These are phyloP conservation scores for Sarcoramphus papa DNA, from an alignment of 2,797 vertebrate species.

Conservation along the genomic window DNA sequence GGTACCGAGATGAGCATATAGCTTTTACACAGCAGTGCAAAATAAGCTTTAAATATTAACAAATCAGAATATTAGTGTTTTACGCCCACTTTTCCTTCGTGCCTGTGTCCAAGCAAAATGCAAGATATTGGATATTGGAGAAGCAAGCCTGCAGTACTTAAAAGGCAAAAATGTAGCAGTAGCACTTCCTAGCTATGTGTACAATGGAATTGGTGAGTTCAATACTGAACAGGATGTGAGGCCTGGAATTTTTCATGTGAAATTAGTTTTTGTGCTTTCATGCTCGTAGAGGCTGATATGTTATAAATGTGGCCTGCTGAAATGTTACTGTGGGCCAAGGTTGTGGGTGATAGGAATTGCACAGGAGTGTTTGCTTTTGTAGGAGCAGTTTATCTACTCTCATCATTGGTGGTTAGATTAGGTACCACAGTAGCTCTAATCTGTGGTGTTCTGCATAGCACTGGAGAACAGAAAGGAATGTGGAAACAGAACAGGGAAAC, in stretches of 20 bases:
- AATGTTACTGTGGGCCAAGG: not conserved
- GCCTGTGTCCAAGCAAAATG: not conserved
- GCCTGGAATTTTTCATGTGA: not conserved
- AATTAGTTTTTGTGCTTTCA: not conserved
- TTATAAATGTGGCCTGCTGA: not conserved
- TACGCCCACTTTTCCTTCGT: not conserved
- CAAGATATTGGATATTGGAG: not conserved
- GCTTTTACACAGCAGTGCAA: not conserved
- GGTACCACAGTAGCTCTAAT: not conserved
- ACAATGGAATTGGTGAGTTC: not conserved
- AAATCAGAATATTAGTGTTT: not conserved
- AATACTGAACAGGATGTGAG: not conserved
- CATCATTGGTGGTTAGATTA: not conserved
- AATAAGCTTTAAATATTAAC: not conserved
- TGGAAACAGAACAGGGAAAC: not conserved
- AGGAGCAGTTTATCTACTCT: not conserved
- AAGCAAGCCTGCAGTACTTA: not conserved
- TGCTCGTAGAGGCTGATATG: not conserved
- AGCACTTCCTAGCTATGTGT: not conserved
- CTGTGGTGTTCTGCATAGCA: not conserved
- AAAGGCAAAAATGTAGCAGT: not conserved
- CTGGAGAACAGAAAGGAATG: not conserved
- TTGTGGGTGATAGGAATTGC: not conserved
- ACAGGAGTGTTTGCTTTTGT: not conserved
- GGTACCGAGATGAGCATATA: not conserved